phyloP scores from a whole-genome alignment of 2,888 invertebrate species.

The Trichogramma evanescens region DNA sequence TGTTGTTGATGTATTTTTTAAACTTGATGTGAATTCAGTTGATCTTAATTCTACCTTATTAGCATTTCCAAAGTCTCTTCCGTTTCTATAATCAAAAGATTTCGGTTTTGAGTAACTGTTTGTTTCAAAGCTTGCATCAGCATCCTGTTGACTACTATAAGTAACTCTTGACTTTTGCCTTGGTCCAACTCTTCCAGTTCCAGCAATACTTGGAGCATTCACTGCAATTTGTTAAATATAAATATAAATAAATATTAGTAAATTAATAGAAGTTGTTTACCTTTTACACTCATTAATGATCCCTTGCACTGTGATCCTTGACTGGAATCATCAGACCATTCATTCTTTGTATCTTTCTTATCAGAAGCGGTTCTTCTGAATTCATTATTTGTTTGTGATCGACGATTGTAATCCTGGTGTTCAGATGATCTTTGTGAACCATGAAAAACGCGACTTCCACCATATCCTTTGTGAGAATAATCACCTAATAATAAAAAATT shows the following conservation, averaged over 20 bases:
- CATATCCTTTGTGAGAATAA: conserved; percentile 27
- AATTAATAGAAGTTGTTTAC: conserved; percentile 21
- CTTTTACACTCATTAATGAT: conserved; percentile 42
- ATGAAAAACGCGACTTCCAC: conserved; percentile 26
- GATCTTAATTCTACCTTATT: not conserved
- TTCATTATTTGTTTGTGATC: conserved; percentile 28
- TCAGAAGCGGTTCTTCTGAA: conserved; percentile 31
- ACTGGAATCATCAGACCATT: conserved; percentile 4
- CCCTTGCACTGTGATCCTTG: conserved; percentile 31
- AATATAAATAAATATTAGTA: not conserved
- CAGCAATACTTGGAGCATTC: conserved; percentile 42
- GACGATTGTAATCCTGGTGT: too few relatives aligned
- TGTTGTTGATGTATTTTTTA: conserved; percentile 19
- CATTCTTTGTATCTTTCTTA: conserved; percentile 35
- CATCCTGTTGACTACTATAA: conserved; percentile 39
- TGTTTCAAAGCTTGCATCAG: conserved; percentile 26
- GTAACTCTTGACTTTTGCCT: conserved; percentile 41
- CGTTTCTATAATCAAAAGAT: conserved; percentile 34
- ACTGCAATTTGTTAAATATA: conserved; percentile 33
- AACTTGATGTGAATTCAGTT: not conserved
- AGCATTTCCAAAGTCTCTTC: not conserved
- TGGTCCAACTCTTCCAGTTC: conserved; percentile 47
- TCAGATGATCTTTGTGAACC: conserved; percentile 17
- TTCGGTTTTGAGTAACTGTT: conserved; percentile 30
- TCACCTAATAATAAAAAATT: conserved; percentile 25